These are phyloP conservation scores for Synanthedon vespiformis DNA, from an alignment of 2,888 invertebrate genomes.

Conservation along the genomic window DNA sequence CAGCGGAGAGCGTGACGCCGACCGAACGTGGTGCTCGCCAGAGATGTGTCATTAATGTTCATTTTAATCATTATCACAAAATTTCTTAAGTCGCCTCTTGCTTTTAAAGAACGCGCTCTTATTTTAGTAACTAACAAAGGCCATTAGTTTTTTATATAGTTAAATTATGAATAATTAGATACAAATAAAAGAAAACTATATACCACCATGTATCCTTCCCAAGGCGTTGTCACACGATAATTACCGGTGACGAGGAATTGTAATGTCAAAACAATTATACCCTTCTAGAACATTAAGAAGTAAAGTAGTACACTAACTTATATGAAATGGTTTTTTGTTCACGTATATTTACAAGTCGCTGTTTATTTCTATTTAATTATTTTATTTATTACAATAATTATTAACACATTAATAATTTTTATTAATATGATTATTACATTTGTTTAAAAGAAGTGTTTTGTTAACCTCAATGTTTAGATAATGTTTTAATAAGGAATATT, in stretches of 20 bases:
- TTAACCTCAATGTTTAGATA: too few species aligned
- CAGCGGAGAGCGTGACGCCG: constrained; percentile 63
- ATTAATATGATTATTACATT: too few species aligned
- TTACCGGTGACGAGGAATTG: constrained; percentile 35
- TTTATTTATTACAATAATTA: too few species aligned
- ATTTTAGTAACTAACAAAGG: constrained; percentile 8
- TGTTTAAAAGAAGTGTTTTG: too few species aligned
- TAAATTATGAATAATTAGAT: too few species aligned
- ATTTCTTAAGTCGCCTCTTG: constrained; percentile 20
- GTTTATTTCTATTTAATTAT: too few species aligned
- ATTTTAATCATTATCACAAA: constrained; percentile 49
- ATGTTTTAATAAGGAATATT: too few species aligned
- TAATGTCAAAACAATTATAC: constrained; percentile 42
- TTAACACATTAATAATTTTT: too few species aligned
- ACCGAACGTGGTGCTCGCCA: constrained; percentile 27
- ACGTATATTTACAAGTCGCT: too few species aligned
- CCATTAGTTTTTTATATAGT: background rate
- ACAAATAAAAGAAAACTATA: too few species aligned
- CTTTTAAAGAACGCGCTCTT: constrained; percentile 12
- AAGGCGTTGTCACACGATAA: constrained; percentile 34
- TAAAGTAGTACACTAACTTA: constrained; percentile 13
- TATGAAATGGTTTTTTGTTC: too few species aligned
- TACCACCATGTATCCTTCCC: constrained; percentile 13
- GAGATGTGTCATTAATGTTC: constrained; percentile 66
- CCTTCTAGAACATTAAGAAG: constrained; percentile 23